Base-by-base conservation (phyloP, 2,888 invertebrate species). In the Sinopyrophorus schimmeli region DNA sequence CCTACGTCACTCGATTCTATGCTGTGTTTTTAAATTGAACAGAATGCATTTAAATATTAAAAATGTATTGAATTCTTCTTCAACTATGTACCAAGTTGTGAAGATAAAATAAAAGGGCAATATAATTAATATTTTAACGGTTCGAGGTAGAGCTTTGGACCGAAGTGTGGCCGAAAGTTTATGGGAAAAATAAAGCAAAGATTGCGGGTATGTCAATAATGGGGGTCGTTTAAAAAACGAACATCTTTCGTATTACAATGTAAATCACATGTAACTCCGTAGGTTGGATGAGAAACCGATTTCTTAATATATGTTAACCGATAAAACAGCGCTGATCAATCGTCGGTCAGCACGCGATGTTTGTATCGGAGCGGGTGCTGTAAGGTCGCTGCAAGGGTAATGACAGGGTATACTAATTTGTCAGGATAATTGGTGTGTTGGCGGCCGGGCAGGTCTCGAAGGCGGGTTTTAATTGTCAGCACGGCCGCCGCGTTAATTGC, bases 321-420 rank as follows among this genome's bases (percentile, higher is more conserved):
- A 55, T 52, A 47, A 55, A 52, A 52, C 30, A 48, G 39, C 40
- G 35, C 47, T 48, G 53, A 48, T 53, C 53, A 53, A 53, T 53
- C 44, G 53, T 35, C 46, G 47, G 41, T 26, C 40, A 44, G 41
- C 53, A 53, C 53, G 53, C 53, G 44, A 53, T 47, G 48, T 44
- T 43, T 43, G 48, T 41, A 38, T 35, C 47, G 35, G 35, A 53
- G 53, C 51, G 53, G 44, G 53, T 53, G 48, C 44, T 46, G 40
- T 53, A 53, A 53, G 53, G 53, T 53, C 53, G 53, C 53, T 53
- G 48, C 44, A 53, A 53, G 53, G 53, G 63, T 67, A 68, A 67
- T 67, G 65, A 67, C 67, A 67, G 69, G 68, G 65, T 66, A 63
- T 63, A 69, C 69, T 69, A 70, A 69, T 70, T 69, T 70, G 69